These are phyloP conservation scores for Calonectris borealis DNA, from an alignment of 2,113 vertebrate species.

Conservation along the genomic window DNA sequence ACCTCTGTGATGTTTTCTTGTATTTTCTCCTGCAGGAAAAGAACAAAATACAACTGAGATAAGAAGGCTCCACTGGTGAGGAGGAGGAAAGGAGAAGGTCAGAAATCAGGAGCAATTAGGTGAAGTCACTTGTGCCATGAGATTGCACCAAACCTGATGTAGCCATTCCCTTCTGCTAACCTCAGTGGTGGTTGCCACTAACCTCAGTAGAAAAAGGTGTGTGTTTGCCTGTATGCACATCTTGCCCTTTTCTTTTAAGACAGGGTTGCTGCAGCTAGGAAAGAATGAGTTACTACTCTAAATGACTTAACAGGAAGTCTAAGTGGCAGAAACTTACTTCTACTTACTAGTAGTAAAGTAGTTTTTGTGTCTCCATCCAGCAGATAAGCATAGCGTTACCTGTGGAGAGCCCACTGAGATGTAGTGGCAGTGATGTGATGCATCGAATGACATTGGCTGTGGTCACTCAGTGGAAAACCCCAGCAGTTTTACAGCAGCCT, in stretches of 20 bases:
- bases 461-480: neutral
- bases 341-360: neutral
- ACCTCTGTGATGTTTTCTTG: conserved; percentile 99
- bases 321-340: neutral
- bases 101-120: neutral
- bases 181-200: neutral
- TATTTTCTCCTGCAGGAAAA: conserved; percentile 94
- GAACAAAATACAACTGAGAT: conserved; percentile 72
- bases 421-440: neutral
- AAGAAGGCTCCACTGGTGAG: neutral
- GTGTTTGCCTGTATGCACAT: neutral
- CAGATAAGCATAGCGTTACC: neutral
- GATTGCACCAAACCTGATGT: neutral
- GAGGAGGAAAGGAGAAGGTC: neutral
- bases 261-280: neutral
- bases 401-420: neutral
- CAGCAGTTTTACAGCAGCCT: neutral
- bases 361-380: neutral
- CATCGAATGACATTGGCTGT: neutral
- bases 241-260: neutral
- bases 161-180: neutral
- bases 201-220: neutral
- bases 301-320: neutral
- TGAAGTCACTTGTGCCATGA: neutral
- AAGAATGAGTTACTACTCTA: neutral